Conservation (phyloP, 1,140 invertebrate species). For the Contarinia nasturtii region DNA sequence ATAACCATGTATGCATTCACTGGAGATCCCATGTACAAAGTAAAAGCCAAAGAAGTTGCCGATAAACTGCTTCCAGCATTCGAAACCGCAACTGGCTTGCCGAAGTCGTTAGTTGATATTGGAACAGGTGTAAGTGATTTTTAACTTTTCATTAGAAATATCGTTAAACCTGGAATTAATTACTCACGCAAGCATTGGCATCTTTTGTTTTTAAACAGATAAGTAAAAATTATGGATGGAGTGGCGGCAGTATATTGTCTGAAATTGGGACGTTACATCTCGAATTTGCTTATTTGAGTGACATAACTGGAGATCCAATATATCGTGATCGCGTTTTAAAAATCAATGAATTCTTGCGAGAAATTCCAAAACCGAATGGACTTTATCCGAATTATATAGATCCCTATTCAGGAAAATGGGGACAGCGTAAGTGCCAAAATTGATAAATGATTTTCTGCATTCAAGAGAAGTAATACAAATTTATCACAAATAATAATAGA, state of each 20-base stretch:
- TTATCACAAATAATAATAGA: too few relatives aligned
- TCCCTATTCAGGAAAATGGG: slow-evolving; percentile 91
- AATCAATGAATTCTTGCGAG: slow-evolving; percentile 66
- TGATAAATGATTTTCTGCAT: too few relatives aligned
- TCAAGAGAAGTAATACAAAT: too few relatives aligned
- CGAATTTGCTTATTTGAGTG: slow-evolving; percentile 89
- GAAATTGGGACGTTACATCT: slow-evolving; percentile 95
- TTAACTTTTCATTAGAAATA: background rate
- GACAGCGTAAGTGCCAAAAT: too few relatives aligned
- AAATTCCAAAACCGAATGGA: slow-evolving; percentile 77
- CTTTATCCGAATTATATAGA: slow-evolving; percentile 97
- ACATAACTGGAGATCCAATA: slow-evolving; percentile 79
- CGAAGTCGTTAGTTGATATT: slow-evolving; percentile 80
- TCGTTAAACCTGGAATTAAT: too few relatives aligned
- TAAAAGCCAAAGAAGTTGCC: slow-evolving; percentile 84
- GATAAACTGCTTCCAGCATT: slow-evolving; percentile 92
- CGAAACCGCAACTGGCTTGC: slow-evolving; percentile 92
- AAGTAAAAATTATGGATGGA: slow-evolving; percentile 93
- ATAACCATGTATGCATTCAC: slow-evolving; percentile 85
- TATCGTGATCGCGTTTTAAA: slow-evolving; percentile 74
- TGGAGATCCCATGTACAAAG: slow-evolving; percentile 81
- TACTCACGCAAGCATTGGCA: too few relatives aligned
- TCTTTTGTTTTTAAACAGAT: too few relatives aligned
- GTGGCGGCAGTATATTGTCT: slow-evolving; percentile 88
- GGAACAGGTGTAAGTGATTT: slow-evolving; percentile 11